A percentile compares a stretch with the other conserved stretches of the same genome.
Conservation (phyloP, 2,797 vertebrate species). For the Dallia pectoralis region DNA sequence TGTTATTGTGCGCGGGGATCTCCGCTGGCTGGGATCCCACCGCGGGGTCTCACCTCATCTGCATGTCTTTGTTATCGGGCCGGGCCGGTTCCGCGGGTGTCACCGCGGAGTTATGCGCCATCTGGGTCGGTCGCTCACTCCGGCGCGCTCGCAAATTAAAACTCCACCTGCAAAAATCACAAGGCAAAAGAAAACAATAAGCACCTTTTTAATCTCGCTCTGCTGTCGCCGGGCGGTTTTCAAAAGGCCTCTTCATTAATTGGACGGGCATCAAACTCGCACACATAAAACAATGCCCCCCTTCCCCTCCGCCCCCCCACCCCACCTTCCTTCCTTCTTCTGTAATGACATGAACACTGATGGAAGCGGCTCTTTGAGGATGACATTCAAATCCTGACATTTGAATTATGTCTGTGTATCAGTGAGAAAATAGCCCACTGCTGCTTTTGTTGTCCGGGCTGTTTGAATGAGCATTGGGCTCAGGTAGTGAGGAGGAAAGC, state of each 20-base stretch:
- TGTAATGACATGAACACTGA: slow-evolving; percentile 93
- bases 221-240: slow-evolving; percentile 86
- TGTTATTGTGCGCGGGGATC: slow-evolving; percentile 86
- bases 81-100: slow-evolving; percentile 76
- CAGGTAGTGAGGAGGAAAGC: slow-evolving; percentile 22
- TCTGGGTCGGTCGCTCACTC: slow-evolving; percentile 93
- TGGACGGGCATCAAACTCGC: slow-evolving; percentile 96
- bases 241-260: slow-evolving; percentile 98
- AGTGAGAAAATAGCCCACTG: slow-evolving; percentile 62
- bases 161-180: slow-evolving; percentile 87
- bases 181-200: slow-evolving; percentile 96
- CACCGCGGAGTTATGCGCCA: slow-evolving; percentile 72
- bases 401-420: slow-evolving; percentile 98
- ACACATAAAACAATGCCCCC: slow-evolving; percentile 87
- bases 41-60: slow-evolving; percentile 82
- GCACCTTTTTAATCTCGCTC: slow-evolving; percentile 96
- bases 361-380: slow-evolving; percentile 98
- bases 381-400: slow-evolving; percentile 99
- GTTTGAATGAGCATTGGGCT: slow-evolving; percentile 19
- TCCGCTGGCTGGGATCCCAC: slow-evolving; percentile 86
- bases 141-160: slow-evolving; percentile 97
- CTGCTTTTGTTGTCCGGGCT: slow-evolving; percentile 70
- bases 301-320: slow-evolving; percentile 71
- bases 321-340: slow-evolving; percentile 85
- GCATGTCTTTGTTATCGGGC: slow-evolving; percentile 98